Evolutionary conservation across 2,888 invertebrate species (phyloP), one percentile per base, ranked within the genome.

Genomic region (Tenthredo livida): DNA sequence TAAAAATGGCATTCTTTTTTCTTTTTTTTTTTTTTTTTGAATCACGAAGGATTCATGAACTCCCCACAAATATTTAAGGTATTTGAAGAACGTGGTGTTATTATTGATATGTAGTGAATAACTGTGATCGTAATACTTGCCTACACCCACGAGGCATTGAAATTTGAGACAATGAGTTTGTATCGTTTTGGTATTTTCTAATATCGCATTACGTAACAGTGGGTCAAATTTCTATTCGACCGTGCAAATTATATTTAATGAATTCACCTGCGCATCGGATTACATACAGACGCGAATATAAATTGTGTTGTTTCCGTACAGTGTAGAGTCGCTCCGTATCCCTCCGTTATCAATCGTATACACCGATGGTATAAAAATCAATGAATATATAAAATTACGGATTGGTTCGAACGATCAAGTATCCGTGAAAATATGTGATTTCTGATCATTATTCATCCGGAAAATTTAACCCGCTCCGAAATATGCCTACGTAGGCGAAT

Each of bases 241-340:
- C 33, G 67, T 67, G 67, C 67, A 67, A 67, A 67, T 67, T 67
- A 29, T 33, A 67, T 29, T 29, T 33, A 67, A 67, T 67, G 67
- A 67, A 67, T 67, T 67, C 67, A 67, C 67, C 33, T 33, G 33
- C 67, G 67, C 67, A 67, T 67, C 67, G 33, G 17, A 67, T 67
- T 67, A 17, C 67, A 25, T 67, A 67, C 67, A 67, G 12, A 17
- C 7, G 15, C 17, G 17, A 67, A 33, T 67, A 67, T 67, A 67
- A 67, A 67, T 67, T 67, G 67, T 33, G 6, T 17, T 33, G 33
- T 17, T 33, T 25, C 17, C 12, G 33, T 33, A 33, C 33, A 29
- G 5, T 17, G 67, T 7, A 12, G n/a, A 54, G 12, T 61, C 25
- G 12, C 61, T 25, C 25, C 3, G 25, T 25, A 4, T 61, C 61